Evolutionary conservation across 2,888 invertebrate species (phyloP).

Genomic region (Drosophila siamana): DNA sequence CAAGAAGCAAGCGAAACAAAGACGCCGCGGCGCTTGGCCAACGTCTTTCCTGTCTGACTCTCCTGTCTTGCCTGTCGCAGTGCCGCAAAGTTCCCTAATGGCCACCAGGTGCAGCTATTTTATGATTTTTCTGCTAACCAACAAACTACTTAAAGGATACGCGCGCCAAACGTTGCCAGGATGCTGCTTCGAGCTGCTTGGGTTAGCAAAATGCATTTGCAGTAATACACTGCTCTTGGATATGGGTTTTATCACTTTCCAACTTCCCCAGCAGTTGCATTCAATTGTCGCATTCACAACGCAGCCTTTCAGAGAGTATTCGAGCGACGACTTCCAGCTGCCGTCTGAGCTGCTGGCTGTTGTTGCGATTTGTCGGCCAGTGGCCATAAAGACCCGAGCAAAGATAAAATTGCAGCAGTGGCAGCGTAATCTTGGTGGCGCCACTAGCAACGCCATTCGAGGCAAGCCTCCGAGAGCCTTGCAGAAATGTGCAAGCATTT

Average conservation of each 20-base stretch:
- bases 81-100: slow-evolving; percentile 68
- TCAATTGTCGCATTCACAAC: neutral
- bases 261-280: neutral
- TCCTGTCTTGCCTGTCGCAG: neutral
- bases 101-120: slow-evolving; percentile 78
- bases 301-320: slow-evolving; percentile 43
- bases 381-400: slow-evolving; percentile 63
- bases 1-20: slow-evolving; percentile 61
- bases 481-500: slow-evolving; percentile 49
- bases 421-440: slow-evolving; percentile 67
- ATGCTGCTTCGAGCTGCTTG: slow-evolving; percentile 33
- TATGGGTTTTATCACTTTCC: neutral
- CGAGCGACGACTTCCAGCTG: slow-evolving; percentile 9
- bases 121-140: slow-evolving; percentile 73
- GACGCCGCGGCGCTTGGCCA: slow-evolving; percentile 58
- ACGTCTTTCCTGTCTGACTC: slow-evolving; percentile 39
- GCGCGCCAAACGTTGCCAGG: slow-evolving; percentile 31
- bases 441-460: slow-evolving; percentile 53
- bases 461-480: slow-evolving; percentile 52
- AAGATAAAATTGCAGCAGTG: slow-evolving; percentile 74
- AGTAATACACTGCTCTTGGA: slow-evolving; percentile 5
- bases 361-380: slow-evolving; percentile 47
- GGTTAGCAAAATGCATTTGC: slow-evolving; percentile 56
- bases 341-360: slow-evolving; percentile 27
- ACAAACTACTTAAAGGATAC: slow-evolving; percentile 77